Percentiles rank a stretch among this genome's conserved stretches.
These are phyloP conservation scores for Nanger granti DNA, from an alignment of 2,113 vertebrate species.

Conservation along the genomic window DNA sequence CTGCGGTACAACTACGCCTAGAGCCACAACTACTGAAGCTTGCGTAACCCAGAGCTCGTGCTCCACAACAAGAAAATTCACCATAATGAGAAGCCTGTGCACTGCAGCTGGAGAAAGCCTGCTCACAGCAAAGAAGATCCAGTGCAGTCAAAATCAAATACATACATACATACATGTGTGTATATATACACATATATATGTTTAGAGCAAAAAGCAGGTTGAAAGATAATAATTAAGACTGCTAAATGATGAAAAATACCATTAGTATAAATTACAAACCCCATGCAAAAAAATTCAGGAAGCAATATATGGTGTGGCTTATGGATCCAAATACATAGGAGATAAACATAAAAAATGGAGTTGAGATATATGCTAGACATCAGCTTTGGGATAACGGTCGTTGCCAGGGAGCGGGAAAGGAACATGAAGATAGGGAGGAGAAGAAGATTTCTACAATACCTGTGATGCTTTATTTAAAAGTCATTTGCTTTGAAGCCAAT, in stretches of 20 bases:
- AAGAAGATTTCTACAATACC: background rate
- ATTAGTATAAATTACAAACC: background rate
- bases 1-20: background rate
- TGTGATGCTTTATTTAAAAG: background rate
- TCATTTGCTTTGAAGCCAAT: background rate
- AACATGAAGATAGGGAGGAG: background rate
- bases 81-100: background rate
- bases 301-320: background rate
- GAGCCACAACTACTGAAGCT: background rate
- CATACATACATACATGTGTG: background rate
- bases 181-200: rapidly evolving
- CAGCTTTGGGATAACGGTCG: no score
- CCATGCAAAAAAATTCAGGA: background rate
- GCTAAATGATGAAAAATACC: background rate
- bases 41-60: rapidly evolving
- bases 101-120: background rate
- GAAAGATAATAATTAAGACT: background rate
- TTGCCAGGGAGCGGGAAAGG: rapidly evolving
- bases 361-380: background rate
- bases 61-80: background rate
- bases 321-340: background rate
- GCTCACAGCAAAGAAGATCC: background rate
- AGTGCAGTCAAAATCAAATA: background rate
- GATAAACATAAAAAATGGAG: background rate
- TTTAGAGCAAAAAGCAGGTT: background rate